A percentile compares a stretch with the other conserved stretches of the same genome.
phyloP scores from a whole-genome alignment of 2,113 vertebrate genomes.

The Proterorhinus semilunaris region DNA sequence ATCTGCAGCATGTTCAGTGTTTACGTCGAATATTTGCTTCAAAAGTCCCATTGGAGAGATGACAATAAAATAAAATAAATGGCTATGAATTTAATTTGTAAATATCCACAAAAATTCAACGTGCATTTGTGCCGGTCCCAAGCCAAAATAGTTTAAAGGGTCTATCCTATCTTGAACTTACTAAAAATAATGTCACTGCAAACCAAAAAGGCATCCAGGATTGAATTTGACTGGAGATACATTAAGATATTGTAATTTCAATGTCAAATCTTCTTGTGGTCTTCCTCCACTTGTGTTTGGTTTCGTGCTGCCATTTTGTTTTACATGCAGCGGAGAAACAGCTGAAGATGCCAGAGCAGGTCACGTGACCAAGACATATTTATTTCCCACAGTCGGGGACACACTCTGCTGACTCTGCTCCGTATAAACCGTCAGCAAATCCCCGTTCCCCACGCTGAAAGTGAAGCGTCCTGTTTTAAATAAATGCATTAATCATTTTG shows the following conservation, averaged over 20 bases:
- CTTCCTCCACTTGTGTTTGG: background rate
- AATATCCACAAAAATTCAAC: too few relatives aligned
- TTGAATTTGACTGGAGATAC: background rate
- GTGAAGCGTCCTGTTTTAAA: too few relatives aligned
- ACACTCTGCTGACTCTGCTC: conserved; percentile 13
- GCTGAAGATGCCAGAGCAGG: conserved; percentile 58
- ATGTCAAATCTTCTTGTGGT: background rate
- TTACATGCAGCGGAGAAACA: conserved; percentile 46
- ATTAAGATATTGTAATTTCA: too few relatives aligned
- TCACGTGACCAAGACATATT: conserved; percentile 51
- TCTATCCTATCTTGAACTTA: background rate
- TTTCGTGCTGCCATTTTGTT: conserved; percentile 32
- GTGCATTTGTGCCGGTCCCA: background rate
- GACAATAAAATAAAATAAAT: too few relatives aligned
- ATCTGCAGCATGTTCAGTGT: too few relatives aligned
- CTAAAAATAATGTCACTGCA: background rate
- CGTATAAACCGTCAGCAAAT: conserved; percentile 17
- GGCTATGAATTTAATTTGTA: too few relatives aligned
- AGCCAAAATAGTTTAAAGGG: background rate
- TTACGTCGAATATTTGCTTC: too few relatives aligned
- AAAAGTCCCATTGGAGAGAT: too few relatives aligned
- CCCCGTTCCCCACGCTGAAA: too few relatives aligned
- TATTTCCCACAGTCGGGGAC: conserved; percentile 54
- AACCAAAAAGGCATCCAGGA: background rate
- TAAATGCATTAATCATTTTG: too few relatives aligned